phyloP scores from a whole-genome alignment of 2,888 invertebrate species.

The Sycophila texana region DNA sequence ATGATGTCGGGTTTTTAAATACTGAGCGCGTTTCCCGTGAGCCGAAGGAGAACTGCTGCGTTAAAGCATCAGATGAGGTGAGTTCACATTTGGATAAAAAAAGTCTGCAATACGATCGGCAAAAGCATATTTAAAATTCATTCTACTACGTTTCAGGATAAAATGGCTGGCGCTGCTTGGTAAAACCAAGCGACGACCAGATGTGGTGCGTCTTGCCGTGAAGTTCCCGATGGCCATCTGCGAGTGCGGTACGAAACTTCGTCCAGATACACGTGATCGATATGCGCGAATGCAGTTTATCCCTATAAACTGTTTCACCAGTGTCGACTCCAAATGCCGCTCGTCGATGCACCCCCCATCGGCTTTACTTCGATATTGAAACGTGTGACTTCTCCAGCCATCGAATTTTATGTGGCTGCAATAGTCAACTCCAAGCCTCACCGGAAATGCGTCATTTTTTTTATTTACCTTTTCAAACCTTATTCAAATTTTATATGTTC shows the following conservation, averaged over 20 bases:
- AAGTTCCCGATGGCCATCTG: slow-evolving; percentile 22
- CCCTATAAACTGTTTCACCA: neutral
- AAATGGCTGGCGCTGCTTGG: slow-evolving; percentile 72
- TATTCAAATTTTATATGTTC: neutral
- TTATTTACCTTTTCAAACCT: neutral
- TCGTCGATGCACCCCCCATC: slow-evolving; percentile 36
- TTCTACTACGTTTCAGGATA: slow-evolving; percentile 61
- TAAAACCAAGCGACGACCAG: slow-evolving; percentile 70
- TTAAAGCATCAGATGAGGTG: slow-evolving; percentile 62
- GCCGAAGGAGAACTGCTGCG: slow-evolving; percentile 51
- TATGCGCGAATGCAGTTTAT: neutral
- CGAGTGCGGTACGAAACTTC: neutral
- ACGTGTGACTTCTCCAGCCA: neutral
- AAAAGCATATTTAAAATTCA: neutral
- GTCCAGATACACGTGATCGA: neutral
- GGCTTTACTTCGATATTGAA: slow-evolving; percentile 21
- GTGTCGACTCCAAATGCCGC: neutral
- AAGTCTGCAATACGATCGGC: neutral
- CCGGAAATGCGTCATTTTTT: slow-evolving; percentile 28
- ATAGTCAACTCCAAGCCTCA: neutral
- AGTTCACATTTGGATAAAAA: neutral
- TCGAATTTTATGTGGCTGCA: too few relatives aligned
- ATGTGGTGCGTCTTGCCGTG: slow-evolving; percentile 66
- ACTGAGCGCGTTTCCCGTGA: slow-evolving; percentile 35
- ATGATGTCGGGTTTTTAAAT: slow-evolving; percentile 35